phyloP scores from a whole-genome alignment of 1,140 invertebrate species.

The Leptinotarsa undecemlineata region DNA sequence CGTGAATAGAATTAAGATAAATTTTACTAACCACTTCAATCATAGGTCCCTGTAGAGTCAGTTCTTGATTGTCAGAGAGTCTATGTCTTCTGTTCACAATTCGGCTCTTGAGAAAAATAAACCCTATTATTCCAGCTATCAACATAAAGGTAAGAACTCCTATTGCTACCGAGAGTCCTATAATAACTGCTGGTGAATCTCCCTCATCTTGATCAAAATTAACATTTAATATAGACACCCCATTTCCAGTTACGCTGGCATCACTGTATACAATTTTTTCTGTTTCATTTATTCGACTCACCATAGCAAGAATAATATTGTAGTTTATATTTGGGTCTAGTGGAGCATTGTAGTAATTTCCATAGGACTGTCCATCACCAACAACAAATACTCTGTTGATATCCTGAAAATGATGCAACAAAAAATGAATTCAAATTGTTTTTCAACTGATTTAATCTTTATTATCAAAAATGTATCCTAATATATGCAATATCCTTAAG shows the following conservation, averaged over 20 bases:
- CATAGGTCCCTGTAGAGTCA: slow-evolving; percentile 68
- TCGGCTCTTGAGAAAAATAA: slow-evolving; percentile 62
- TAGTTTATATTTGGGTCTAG: slow-evolving; percentile 67
- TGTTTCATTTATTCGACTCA: slow-evolving; percentile 68
- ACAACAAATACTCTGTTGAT: slow-evolving; percentile 70
- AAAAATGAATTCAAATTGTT: neutral
- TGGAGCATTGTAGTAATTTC: slow-evolving; percentile 79
- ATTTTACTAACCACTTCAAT: slow-evolving; percentile 59
- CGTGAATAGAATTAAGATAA: too few relatives aligned
- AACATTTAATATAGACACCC: slow-evolving; percentile 38
- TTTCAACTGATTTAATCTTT: neutral
- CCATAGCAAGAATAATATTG: slow-evolving; percentile 73
- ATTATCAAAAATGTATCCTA: too few relatives aligned
- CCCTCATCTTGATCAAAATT: slow-evolving; percentile 32
- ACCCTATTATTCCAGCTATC: slow-evolving; percentile 62
- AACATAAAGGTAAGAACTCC: slow-evolving; percentile 64
- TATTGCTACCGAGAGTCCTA: slow-evolving; percentile 65
- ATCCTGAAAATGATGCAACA: slow-evolving; percentile 51
- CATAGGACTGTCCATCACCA: slow-evolving; percentile 75
- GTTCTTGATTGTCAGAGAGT: slow-evolving; percentile 66
- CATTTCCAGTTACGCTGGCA: slow-evolving; percentile 52
- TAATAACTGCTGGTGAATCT: slow-evolving; percentile 52
- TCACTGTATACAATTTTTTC: slow-evolving; percentile 70
- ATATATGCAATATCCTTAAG: too few relatives aligned
- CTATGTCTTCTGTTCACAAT: slow-evolving; percentile 59